Evolutionary conservation across 2,113 vertebrate genomes (phyloP).

Genomic region (Phyllopteryx taeniolatus): DNA sequence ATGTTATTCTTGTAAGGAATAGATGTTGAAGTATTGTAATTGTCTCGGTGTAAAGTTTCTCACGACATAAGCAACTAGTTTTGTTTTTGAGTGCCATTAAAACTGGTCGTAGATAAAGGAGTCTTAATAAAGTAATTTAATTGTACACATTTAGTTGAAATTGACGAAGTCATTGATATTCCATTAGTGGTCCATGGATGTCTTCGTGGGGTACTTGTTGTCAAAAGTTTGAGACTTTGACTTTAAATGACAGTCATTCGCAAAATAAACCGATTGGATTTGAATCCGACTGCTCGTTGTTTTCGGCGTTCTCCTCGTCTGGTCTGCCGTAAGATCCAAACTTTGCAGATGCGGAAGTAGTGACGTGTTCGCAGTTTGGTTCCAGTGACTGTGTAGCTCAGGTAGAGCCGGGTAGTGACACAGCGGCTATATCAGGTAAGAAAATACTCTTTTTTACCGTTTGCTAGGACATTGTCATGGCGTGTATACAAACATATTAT

Average conservation of each 20-base stretch:
- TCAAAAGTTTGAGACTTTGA: no score
- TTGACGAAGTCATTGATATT: not conserved
- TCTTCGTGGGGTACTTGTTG: no score
- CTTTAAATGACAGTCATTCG: not conserved
- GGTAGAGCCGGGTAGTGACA: constrained; percentile 73
- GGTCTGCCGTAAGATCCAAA: constrained; percentile 39
- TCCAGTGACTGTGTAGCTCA: constrained; percentile 64
- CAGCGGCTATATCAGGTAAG: constrained; percentile 75
- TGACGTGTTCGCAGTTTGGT: constrained; percentile 74
- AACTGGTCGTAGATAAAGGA: not conserved
- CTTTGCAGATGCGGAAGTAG: constrained; percentile 70
- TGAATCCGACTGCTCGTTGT: not conserved
- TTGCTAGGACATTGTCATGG: not conserved
- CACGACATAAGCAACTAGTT: not conserved
- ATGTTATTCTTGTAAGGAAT: constrained; percentile 53
- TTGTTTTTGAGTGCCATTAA: constrained; percentile 5
- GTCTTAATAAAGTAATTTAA: not conserved
- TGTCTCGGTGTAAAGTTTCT: constrained; percentile 14
- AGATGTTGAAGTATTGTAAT: constrained; percentile 49
- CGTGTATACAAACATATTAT: no score
- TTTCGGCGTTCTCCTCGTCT: constrained; percentile 52
- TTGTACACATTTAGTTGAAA: not conserved
- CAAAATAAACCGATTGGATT: not conserved
- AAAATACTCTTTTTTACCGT: constrained; percentile 21
- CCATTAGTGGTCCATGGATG: not conserved